These are phyloP conservation scores for Trisateles emortualis DNA, from an alignment of 2,888 invertebrate species.

Conservation along the genomic window DNA sequence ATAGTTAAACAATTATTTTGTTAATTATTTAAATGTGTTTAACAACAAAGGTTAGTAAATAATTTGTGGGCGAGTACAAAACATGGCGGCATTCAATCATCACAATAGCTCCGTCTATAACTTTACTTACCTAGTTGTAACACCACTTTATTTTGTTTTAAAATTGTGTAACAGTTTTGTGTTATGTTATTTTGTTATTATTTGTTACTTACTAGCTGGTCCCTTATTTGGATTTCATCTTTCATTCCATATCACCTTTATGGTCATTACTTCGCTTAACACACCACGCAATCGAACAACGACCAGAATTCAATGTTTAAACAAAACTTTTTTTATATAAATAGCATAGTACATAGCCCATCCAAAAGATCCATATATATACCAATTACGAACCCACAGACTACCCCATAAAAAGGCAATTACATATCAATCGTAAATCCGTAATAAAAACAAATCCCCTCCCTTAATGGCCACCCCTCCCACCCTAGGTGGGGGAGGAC, in stretches of 20 bases:
- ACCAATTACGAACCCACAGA: background rate
- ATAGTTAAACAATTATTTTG: background rate
- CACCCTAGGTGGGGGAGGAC: slow-evolving; percentile 35
- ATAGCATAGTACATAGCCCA: no score
- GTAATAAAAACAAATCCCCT: slow-evolving; percentile 34
- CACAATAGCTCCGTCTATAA: slow-evolving; percentile 11
- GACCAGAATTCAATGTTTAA: no score
- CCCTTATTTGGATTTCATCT: no score
- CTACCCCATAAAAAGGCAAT: slow-evolving; percentile 16
- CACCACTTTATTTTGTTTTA: slow-evolving; percentile 17
- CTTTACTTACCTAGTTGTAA: slow-evolving; percentile 3
- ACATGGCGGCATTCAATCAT: slow-evolving; percentile 5
- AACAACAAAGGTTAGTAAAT: slow-evolving; percentile 8
- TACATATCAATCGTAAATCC: slow-evolving; percentile 24
- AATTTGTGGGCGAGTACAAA: slow-evolving; percentile 15
- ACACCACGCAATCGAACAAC: no score
- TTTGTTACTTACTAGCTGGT: no score
- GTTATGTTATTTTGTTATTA: background rate
- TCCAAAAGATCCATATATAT: background rate
- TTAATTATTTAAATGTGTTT: background rate
- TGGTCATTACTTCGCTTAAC: no score
- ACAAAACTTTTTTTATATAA: no score
- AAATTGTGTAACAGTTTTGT: background rate
- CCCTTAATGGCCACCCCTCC: slow-evolving; percentile 46
- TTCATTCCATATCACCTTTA: no score